Evolutionary conservation across 2,113 vertebrate genomes (phyloP).

Genomic region (Oxyruncus cristatus): DNA sequence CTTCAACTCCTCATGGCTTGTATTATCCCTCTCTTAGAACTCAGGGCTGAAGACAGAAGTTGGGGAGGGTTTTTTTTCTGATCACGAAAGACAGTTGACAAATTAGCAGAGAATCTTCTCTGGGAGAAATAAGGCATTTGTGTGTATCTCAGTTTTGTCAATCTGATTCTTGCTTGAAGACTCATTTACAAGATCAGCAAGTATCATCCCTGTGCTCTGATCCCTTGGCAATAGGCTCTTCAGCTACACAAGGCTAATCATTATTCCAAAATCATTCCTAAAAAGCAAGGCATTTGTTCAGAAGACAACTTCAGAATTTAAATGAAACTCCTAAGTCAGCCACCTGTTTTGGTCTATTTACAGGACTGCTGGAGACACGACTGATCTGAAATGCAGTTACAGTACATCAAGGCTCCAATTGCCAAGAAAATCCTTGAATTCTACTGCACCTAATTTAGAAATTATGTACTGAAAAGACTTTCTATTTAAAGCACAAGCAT

Average conservation of each 20-base stretch:
- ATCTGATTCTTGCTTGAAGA: background rate
- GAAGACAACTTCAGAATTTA: slow-evolving; percentile 46
- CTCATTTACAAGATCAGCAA: background rate
- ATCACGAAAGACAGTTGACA: slow-evolving; percentile 5
- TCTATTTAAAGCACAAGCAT: slow-evolving; percentile 7
- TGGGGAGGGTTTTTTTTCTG: background rate
- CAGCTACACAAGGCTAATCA: slow-evolving; percentile 18
- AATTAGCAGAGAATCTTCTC: background rate
- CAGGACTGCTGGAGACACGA: slow-evolving; percentile 26
- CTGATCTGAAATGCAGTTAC: slow-evolving; percentile 14
- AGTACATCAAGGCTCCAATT: slow-evolving; percentile 1
- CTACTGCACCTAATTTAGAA: slow-evolving; percentile 35
- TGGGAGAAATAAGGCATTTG: background rate
- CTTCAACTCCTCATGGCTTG: background rate
- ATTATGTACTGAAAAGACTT: background rate
- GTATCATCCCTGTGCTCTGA: background rate
- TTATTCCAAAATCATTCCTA: slow-evolving; percentile 38
- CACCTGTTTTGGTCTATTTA: slow-evolving; percentile 52
- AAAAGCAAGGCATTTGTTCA: slow-evolving; percentile 36
- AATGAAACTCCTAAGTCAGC: slow-evolving; percentile 41
- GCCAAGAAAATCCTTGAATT: slow-evolving; percentile 50
- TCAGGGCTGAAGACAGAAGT: background rate
- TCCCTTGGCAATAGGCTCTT: background rate
- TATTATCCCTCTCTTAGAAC: background rate
- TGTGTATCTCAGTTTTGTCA: background rate